Evolutionary conservation across 2,113 vertebrate species (phyloP).

Genomic region (Brachirus orientalis): DNA sequence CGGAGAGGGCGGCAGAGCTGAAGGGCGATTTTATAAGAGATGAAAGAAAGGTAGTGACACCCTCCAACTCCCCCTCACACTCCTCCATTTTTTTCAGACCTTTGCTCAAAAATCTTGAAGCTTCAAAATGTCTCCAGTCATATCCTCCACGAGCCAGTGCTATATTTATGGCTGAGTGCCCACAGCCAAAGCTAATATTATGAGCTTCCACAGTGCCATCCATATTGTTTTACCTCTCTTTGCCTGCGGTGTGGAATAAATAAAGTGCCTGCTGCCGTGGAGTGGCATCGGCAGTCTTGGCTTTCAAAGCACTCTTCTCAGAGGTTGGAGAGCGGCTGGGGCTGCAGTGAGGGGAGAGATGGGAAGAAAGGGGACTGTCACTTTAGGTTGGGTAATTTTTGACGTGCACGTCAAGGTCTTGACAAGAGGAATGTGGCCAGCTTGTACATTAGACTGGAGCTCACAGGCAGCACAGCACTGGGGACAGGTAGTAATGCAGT

Average conservation of each 20-base stretch:
- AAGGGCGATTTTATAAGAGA: constrained; percentile 73
- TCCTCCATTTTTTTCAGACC: constrained; percentile 31
- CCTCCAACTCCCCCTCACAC: background rate
- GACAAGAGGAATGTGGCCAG: constrained; percentile 88
- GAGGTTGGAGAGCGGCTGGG: constrained; percentile 71
- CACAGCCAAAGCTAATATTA: constrained; percentile 79
- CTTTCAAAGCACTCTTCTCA: constrained; percentile 86
- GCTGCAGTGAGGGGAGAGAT: constrained; percentile 38
- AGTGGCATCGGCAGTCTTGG: constrained; percentile 82
- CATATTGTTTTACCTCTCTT: constrained; percentile 82
- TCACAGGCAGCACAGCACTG: constrained; percentile 86
- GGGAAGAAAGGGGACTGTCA: constrained; percentile 82
- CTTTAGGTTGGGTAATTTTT: constrained; percentile 91
- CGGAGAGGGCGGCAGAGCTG: constrained; percentile 51
- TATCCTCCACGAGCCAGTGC: constrained; percentile 51
- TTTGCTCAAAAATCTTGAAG: constrained; percentile 60
- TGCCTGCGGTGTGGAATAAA: constrained; percentile 87
- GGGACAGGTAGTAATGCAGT: constrained; percentile 89
- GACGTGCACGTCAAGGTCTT: constrained; percentile 89
- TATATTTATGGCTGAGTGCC: constrained; percentile 77
- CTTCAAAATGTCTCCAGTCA: constrained; percentile 63
- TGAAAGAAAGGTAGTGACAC: constrained; percentile 66
- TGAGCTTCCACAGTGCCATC: constrained; percentile 69
- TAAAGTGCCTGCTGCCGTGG: constrained; percentile 75
- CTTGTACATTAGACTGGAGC: constrained; percentile 88